Evolutionary conservation across 2,113 vertebrate species (phyloP).

Genomic region (Octodon degus): DNA sequence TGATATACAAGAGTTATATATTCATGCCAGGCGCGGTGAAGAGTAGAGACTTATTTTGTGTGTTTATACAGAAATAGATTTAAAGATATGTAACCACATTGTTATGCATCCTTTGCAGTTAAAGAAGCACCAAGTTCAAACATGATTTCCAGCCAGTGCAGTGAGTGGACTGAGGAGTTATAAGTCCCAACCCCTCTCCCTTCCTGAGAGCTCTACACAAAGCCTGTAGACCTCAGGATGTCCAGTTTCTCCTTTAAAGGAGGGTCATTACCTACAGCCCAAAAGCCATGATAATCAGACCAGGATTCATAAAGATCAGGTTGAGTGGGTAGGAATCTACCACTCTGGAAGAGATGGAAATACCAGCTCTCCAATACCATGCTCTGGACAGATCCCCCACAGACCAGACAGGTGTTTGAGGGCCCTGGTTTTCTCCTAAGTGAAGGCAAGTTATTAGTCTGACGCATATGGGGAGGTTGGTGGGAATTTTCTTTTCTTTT

Average conservation of each 20-base stretch:
- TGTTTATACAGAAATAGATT: constrained; percentile 42
- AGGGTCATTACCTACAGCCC: not conserved
- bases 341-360: fast-evolving
- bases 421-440: not conserved
- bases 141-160: not conserved
- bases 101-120: not conserved
- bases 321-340: not conserved
- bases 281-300: not conserved
- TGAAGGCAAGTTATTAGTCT: not conserved
- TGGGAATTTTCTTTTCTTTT: not conserved
- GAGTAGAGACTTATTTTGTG: not conserved
- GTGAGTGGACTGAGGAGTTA: not conserved
- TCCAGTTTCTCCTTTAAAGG: not conserved
- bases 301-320: fast-evolving
- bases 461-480: not conserved
- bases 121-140: not conserved
- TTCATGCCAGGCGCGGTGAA: constrained; percentile 7
- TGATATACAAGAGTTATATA: constrained; percentile 45
- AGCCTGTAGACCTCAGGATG: not conserved
- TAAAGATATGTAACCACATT: not conserved
- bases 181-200: fast-evolving
- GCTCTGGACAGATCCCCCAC: not conserved
- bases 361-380: not conserved
- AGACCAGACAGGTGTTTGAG: not conserved
- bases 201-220: not conserved